Evolutionary conservation across 2,797 vertebrate genomes (phyloP), one percentile per base, ranked within the genome.

Genomic region (Acropternis orthonyx): DNA sequence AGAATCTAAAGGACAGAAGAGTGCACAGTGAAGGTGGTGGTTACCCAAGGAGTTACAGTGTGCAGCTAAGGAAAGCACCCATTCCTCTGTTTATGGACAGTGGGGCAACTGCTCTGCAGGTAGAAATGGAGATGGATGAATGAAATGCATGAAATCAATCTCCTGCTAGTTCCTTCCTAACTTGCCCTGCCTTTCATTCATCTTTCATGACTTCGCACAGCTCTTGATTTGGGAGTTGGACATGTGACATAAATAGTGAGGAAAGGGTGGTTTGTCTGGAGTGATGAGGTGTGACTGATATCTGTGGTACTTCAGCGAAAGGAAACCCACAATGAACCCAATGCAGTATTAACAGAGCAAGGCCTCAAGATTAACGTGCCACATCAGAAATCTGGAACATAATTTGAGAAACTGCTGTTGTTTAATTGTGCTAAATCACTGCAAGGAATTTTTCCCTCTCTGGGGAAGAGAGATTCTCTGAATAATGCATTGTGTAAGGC

Each of bases 331-430:
- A 61, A 6, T 61, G 20, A 58, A 59, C 14, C 14, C 43, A n/a
- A 26, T 56, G 34, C 32, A 82, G 27, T 30, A 41, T 66, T 85
- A 44, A 65, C 15, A 59, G 54, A 66, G n/a, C 19, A 66, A 28
- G 28, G n/a, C 27, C 30, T 85, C 17, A 13, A 32, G 21, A 34
- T 32, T 56, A 39, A 78, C 0, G 1, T 0, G 1, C 32, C 49
- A n/a, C 16, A 41, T 21, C 37, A 66, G 49, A 68, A 92, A 51
- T 63, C 41, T 54, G 43, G 49, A 90, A 88, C 88, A 84, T 68
- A 39, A 34, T 36, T 54, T 54, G 37, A 54, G 18, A 75, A 75
- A 44, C 12, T 44, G 46, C 14, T 4, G 0, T 41, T 69, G 30
- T 55, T 69, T 69, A 67, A 54, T 79, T 65, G 13, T 56, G 49